phyloP scores from a whole-genome alignment of 2,797 vertebrate species.

The Melanogrammus aeglefinus region DNA sequence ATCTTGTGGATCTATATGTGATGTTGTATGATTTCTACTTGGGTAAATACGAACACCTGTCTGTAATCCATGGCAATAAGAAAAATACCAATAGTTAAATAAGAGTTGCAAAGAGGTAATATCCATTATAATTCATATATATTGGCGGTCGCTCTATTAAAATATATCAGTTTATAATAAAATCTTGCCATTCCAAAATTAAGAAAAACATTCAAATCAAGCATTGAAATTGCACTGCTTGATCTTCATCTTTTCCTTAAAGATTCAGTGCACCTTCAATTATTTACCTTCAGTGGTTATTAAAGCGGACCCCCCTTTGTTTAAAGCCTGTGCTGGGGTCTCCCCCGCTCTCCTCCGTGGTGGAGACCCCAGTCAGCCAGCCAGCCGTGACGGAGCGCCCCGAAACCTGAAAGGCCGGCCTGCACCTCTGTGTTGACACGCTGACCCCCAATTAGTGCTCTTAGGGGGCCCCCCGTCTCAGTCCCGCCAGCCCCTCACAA shows the following conservation, averaged over 20 bases:
- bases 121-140: too few species aligned
- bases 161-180: neutral
- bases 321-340: neutral
- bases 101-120: too few species aligned
- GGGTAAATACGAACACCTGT: neutral
- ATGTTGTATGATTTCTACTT: neutral
- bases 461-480: slow-evolving; percentile 41
- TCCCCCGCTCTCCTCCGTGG: slow-evolving; percentile 18
- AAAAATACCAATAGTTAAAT: too few species aligned
- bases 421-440: slow-evolving; percentile 50
- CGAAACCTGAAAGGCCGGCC: slow-evolving; percentile 12
- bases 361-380: too few species aligned
- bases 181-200: neutral
- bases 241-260: too few species aligned
- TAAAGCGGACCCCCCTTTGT: slow-evolving; percentile 17
- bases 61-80: neutral
- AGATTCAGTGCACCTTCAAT: neutral
- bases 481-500: slow-evolving; percentile 43
- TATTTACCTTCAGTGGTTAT: slow-evolving; percentile 33
- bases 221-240: too few species aligned
- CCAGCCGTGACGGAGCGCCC: neutral
- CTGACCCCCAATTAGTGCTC: slow-evolving; percentile 65
- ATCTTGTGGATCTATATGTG: neutral
- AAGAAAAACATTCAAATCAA: neutral
- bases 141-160: too few species aligned